A percentile compares a stretch with the other conserved stretches of the same genome.
These are phyloP conservation scores for Pseudomyrmex gracilis DNA, from an alignment of 1,140 invertebrate genomes.

Conservation along the genomic window DNA sequence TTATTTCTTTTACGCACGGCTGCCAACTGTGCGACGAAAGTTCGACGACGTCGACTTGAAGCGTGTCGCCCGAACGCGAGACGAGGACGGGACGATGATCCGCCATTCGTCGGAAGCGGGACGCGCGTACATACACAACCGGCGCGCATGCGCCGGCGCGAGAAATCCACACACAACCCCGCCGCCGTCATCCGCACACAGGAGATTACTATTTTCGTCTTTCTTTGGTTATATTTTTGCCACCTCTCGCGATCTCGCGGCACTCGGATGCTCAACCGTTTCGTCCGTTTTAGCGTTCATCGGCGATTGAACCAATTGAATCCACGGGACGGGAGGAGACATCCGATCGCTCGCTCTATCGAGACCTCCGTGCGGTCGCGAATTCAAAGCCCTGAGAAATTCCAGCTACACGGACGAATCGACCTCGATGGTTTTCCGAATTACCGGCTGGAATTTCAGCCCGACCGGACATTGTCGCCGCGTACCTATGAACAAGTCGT, in stretches of 20 bases:
- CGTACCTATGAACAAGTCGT: too few relatives aligned
- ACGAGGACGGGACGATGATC: conserved; percentile 55
- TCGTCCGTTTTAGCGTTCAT: not conserved
- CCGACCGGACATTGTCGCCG: too few relatives aligned
- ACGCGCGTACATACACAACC: not conserved
- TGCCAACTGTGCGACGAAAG: conserved; percentile 81
- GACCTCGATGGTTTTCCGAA: too few relatives aligned
- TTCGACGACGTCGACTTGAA: conserved; percentile 71
- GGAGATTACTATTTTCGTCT: conserved; percentile 76
- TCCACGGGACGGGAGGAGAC: conserved; percentile 22
- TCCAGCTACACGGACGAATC: too few relatives aligned
- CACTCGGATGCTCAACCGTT: not conserved
- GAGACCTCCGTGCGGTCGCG: too few relatives aligned
- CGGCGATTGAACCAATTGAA: not conserved
- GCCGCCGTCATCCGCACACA: conserved; percentile 57
- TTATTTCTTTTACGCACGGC: conserved; percentile 85
- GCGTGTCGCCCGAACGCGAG: conserved; percentile 56
- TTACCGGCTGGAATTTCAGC: too few relatives aligned
- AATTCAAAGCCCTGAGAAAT: too few relatives aligned
- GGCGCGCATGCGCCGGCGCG: conserved; percentile 19
- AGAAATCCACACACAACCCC: conserved; percentile 31
- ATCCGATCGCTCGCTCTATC: too few relatives aligned
- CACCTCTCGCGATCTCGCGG: conserved; percentile 37
- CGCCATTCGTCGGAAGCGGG: not conserved
- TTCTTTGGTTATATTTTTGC: conserved; percentile 77